These are phyloP conservation scores for Platalea minor DNA, from an alignment of 2,797 vertebrate genomes.

Conservation along the genomic window DNA sequence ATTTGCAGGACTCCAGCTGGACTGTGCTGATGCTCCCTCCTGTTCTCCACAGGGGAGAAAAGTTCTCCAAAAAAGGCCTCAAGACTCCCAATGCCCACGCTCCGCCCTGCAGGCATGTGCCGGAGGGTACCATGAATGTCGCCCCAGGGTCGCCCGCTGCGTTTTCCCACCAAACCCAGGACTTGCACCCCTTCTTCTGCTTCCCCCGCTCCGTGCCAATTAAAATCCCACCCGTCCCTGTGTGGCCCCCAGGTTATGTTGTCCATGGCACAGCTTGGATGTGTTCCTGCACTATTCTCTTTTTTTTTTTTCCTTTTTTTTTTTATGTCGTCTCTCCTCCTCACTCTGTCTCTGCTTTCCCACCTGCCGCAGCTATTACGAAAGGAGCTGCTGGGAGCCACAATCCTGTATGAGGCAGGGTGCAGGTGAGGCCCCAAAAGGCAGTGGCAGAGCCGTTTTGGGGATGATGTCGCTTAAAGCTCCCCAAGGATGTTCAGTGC, in stretches of 20 bases:
- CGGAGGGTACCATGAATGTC: not conserved
- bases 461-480: not conserved
- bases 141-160: accelerated
- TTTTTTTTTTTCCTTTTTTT: not conserved
- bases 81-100: not conserved
- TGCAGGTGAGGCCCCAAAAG: not conserved
- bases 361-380: not conserved
- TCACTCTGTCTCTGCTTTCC: not conserved
- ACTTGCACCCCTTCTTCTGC: not conserved
- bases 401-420: not conserved
- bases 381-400: not conserved
- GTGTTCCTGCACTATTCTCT: not conserved
- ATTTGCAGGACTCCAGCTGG: not conserved
- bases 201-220: accelerated
- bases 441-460: not conserved
- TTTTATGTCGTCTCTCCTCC: not conserved
- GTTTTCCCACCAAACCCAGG: not conserved
- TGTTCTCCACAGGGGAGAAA: not conserved
- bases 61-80: not conserved
- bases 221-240: not conserved
- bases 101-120: not conserved
- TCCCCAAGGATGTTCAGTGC: not conserved
- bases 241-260: not conserved
- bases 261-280: not conserved
- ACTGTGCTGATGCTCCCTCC: not conserved